Evolutionary conservation across 2,888 invertebrate genomes (phyloP).

Genomic region (Drosophila antonietae): DNA sequence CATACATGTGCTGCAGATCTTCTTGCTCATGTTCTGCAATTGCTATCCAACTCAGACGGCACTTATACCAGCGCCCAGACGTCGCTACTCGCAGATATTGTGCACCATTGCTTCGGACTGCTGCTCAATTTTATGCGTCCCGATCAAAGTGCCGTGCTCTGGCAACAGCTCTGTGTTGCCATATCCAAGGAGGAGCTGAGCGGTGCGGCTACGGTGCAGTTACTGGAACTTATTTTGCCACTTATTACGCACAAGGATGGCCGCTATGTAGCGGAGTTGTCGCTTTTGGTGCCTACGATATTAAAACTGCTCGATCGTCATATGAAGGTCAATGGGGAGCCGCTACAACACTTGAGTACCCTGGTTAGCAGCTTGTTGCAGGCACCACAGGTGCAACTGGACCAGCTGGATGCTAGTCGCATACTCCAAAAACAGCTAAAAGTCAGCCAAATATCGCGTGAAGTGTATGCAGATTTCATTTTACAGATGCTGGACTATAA

Average conservation of each 20-base stretch:
- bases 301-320: slow-evolving; percentile 69
- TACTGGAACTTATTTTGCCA: slow-evolving; percentile 86
- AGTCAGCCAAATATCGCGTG: slow-evolving; percentile 85
- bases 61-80: slow-evolving; percentile 54
- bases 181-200: slow-evolving; percentile 44
- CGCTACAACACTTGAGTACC: slow-evolving; percentile 48
- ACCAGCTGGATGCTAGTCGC: slow-evolving; percentile 90
- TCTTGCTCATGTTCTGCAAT: slow-evolving; percentile 88
- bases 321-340: slow-evolving; percentile 24
- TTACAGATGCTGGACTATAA: slow-evolving; percentile 88
- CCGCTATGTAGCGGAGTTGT: slow-evolving; percentile 87
- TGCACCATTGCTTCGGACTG: slow-evolving; percentile 88
- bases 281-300: slow-evolving; percentile 87
- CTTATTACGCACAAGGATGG: slow-evolving; percentile 88
- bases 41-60: slow-evolving; percentile 84
- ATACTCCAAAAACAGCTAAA: slow-evolving; percentile 88
- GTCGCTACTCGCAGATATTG: slow-evolving; percentile 86
- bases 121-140: slow-evolving; percentile 87
- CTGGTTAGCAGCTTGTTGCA: slow-evolving; percentile 87
- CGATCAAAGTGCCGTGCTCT: slow-evolving; percentile 88
- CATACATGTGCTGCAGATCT: slow-evolving; percentile 92
- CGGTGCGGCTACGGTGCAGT: slow-evolving; percentile 27
- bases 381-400: slow-evolving; percentile 87
- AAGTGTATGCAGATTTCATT: slow-evolving; percentile 88
- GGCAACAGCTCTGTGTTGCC: slow-evolving; percentile 86